Conservation (phyloP, 2,113 vertebrate species). For the Urocynchramus pylzowi region DNA sequence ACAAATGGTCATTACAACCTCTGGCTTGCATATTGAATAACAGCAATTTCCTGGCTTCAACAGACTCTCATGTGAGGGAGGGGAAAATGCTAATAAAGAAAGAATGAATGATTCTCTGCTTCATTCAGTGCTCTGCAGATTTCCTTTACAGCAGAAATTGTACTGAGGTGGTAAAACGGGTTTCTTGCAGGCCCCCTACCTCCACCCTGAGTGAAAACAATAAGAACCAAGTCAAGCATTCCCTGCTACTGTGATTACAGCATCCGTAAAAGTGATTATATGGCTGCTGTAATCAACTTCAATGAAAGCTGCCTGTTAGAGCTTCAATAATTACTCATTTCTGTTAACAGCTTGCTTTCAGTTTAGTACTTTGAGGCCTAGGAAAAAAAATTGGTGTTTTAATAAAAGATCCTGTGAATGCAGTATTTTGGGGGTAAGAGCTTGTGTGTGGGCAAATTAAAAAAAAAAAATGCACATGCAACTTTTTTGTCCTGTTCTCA, state of each 20-base stretch:
- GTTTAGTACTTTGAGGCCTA: conserved; percentile 81
- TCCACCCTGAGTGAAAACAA: conserved; percentile 83
- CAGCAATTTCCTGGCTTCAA: conserved; percentile 85
- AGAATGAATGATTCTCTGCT: conserved; percentile 82
- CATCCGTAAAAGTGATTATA: conserved; percentile 88
- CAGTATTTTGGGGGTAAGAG: conserved; percentile 74
- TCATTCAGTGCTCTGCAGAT: conserved; percentile 80
- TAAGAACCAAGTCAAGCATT: conserved; percentile 85
- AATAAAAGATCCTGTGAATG: conserved; percentile 75
- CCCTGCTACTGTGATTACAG: conserved; percentile 85
- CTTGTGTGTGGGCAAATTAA: conserved; percentile 82
- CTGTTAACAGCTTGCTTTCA: conserved; percentile 86
- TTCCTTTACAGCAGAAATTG: conserved; percentile 81
- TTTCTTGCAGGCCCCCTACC: conserved; percentile 79
- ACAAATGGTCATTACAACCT: conserved; percentile 85
- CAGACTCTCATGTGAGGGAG: conserved; percentile 78
- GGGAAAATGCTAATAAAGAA: conserved; percentile 84
- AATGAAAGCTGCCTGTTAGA: conserved; percentile 88
- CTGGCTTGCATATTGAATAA: conserved; percentile 82
- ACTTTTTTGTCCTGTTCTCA: conserved; percentile 77
- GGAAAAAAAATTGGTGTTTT: conserved; percentile 66
- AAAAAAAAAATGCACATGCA: conserved; percentile 75
- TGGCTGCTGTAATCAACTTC: conserved; percentile 86
- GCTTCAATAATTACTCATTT: conserved; percentile 90
- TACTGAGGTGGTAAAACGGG: conserved; percentile 77